These are phyloP conservation scores for Bombus sylvicola DNA, from an alignment of 1,140 invertebrate species.

Conservation along the genomic window DNA sequence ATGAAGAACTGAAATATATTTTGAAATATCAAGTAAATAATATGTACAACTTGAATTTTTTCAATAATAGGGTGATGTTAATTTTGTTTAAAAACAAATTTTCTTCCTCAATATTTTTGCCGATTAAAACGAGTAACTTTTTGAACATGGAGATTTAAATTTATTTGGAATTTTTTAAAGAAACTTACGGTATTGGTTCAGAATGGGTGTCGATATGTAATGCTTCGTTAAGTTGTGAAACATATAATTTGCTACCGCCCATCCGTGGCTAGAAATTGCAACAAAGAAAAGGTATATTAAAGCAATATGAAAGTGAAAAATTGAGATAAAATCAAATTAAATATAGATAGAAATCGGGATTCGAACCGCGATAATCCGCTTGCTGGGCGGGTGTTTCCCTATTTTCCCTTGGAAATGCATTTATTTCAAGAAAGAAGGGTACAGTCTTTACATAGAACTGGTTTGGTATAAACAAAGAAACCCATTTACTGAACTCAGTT, in stretches of 20 bases:
- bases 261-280: slow-evolving; percentile 79
- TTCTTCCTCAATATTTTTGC: background rate
- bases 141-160: background rate
- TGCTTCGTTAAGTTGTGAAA: slow-evolving; percentile 85
- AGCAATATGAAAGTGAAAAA: too few species aligned
- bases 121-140: background rate
- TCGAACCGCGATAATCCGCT: too few species aligned
- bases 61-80: background rate
- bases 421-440: too few species aligned
- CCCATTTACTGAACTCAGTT: too few species aligned
- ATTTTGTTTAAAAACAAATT: background rate
- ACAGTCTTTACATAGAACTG: too few species aligned
- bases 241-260: slow-evolving; percentile 78
- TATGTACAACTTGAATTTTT: too few species aligned
- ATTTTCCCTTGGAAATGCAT: too few species aligned
- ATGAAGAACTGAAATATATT: background rate
- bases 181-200: slow-evolving; percentile 91
- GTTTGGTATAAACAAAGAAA: too few species aligned
- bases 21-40: background rate
- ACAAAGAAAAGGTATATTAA: slow-evolving; percentile 1
- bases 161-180: background rate
- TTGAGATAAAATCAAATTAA: too few species aligned
- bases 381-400: too few species aligned
- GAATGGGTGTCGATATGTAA: slow-evolving; percentile 94
- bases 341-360: too few species aligned